Evolutionary conservation across 35 echinoderm and acorn worm species (phyloP).

Genomic region (Apostichopus japonicus): DNA sequence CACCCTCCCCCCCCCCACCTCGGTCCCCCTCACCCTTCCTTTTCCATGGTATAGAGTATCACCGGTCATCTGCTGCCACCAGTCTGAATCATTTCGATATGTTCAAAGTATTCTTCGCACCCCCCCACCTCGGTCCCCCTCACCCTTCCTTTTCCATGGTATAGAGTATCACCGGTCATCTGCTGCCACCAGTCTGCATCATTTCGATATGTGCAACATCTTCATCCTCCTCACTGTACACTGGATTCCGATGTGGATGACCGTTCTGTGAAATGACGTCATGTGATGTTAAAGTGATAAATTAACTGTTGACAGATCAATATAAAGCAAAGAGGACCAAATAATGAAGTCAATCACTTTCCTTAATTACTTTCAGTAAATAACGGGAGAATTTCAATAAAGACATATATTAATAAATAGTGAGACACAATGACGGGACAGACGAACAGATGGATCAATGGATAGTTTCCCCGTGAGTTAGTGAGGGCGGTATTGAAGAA

Average conservation of each 20-base stretch:
- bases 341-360: too few relatives aligned
- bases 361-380: too few relatives aligned
- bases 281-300: too few relatives aligned
- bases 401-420: too few relatives aligned
- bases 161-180: not conserved
- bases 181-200: not conserved
- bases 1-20: not conserved
- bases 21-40: not conserved
- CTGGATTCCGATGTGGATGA: constrained; percentile 16
- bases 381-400: too few relatives aligned
- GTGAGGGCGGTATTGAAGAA: too few relatives aligned
- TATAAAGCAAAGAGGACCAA: too few relatives aligned
- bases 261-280: not conserved
- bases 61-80: not conserved
- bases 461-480: too few relatives aligned
- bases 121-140: not conserved
- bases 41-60: too few relatives aligned
- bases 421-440: too few relatives aligned
- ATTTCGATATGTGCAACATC: constrained; percentile 2
- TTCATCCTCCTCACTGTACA: not conserved
- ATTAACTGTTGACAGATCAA: too few relatives aligned
- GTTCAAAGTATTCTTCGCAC: not conserved
- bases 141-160: not conserved
- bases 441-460: not conserved
- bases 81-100: not conserved